Evolutionary conservation across 2,888 invertebrate genomes (phyloP), one percentile per base, ranked within the genome.

Genomic region (Salticus scenicus): DNA sequence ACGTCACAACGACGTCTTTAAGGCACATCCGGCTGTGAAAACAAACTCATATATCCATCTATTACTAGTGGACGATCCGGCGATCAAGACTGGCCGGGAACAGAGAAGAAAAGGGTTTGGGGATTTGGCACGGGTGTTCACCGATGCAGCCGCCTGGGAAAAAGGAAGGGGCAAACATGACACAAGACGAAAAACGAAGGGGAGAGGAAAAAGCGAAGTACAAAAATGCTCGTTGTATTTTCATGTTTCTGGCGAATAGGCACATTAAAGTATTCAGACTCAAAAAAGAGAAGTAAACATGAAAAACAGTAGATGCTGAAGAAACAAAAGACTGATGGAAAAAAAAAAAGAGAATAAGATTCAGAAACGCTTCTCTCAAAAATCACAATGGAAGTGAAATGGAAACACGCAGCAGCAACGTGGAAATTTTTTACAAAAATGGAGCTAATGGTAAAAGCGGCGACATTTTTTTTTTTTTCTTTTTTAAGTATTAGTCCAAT

Each of bases 241-340:
- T 74, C 37, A 57, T 78, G 82, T 82, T 83, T 76, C 80, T 80
- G 80, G 80, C 64, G 66, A 73, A 79, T 74, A 85, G 84, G 84
- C 84, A 85, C 84, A 85, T 78, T 72, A 37, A 76, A 42, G 47
- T 66, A 17, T 47, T 42, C 37, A 42, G 27, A 27, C 27, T 12
- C 33, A 64, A 31, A 31, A 30, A 51, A 28, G 42, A 41, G 28
- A 28, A 81, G 24, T 37, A n/a, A 42, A 66, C 28, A 30, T 33
- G 20, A 64, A 73, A 41, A 17, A 74, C 72, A 31, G 31, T 30
- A 72, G 70, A 79, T 70, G 71, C 69, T 27, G 33, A 70, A 78
- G 57, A 37, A 37, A 64, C 5, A 42, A 37, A 17, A 5, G 24
- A 57, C 24, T 12, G 47, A 47, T 10, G 47, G 47, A 47, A 47